Evolutionary conservation across 1,140 invertebrate genomes (phyloP).

Genomic region (Rhagoletis zephyria): DNA sequence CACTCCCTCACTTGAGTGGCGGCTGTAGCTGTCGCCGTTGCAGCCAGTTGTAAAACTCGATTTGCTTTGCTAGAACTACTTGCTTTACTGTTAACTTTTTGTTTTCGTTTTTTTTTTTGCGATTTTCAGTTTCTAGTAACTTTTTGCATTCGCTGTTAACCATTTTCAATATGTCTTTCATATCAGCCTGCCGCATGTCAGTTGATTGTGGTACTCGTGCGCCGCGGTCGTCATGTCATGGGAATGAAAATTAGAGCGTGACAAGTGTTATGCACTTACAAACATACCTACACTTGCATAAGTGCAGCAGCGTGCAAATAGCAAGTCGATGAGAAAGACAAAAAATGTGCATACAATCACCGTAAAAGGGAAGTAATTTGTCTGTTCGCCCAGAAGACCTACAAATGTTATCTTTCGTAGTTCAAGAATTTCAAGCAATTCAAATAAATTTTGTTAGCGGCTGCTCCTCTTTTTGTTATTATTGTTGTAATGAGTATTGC

Average conservation of each 20-base stretch:
- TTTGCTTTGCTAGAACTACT: background rate
- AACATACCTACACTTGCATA: background rate
- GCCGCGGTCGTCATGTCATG: conserved; percentile 33
- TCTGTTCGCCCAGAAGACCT: background rate
- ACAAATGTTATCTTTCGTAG: conserved; percentile 38
- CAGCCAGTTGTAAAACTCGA: background rate
- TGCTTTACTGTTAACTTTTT: background rate
- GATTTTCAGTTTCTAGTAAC: background rate
- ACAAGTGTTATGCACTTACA: conserved; percentile 23
- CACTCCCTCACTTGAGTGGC: background rate
- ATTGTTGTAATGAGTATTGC: background rate
- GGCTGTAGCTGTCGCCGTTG: background rate
- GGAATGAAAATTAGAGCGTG: conserved; percentile 40
- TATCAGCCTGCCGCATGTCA: background rate
- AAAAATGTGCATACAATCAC: background rate
- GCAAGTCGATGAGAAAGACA: background rate
- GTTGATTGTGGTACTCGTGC: background rate
- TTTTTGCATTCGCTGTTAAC: background rate
- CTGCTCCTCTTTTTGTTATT: background rate
- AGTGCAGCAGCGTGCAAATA: background rate
- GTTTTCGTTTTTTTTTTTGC: background rate
- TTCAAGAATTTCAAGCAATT: conserved; percentile 15
- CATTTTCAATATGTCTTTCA: background rate
- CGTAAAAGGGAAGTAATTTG: conserved; percentile 11
- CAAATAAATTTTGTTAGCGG: conserved; percentile 19